These are phyloP conservation scores for Scolopax rusticola DNA, from an alignment of 2,797 vertebrate genomes.

Conservation along the genomic window DNA sequence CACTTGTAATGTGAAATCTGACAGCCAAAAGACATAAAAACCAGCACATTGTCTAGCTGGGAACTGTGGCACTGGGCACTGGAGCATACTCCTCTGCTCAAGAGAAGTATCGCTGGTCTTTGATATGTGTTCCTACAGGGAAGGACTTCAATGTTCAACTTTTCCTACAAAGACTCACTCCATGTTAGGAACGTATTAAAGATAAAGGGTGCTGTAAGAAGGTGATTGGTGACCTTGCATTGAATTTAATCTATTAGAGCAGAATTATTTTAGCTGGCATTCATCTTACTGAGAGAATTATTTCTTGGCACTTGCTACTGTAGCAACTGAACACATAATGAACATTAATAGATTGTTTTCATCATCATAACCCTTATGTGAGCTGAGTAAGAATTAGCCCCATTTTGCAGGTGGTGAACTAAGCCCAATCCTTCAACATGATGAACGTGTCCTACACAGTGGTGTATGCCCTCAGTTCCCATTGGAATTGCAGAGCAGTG, in stretches of 20 bases:
- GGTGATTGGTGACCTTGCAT: conserved; percentile 44
- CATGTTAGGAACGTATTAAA: not conserved
- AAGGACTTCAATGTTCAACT: not conserved
- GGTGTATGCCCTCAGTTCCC: conserved; percentile 18
- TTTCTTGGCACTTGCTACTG: conserved; percentile 42
- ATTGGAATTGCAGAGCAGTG: conserved; percentile 4
- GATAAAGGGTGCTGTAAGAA: not conserved
- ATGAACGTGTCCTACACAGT: not conserved
- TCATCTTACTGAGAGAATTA: conserved; percentile 53
- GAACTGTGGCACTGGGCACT: not conserved
- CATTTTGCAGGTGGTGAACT: conserved; percentile 60
- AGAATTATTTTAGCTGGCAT: conserved; percentile 62
- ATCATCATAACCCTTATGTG: conserved; percentile 57
- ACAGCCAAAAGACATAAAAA: not conserved
- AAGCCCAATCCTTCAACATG: conserved; percentile 48
- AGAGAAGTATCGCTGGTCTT: not conserved
- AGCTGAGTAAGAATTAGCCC: conserved; percentile 60
- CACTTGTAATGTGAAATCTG: not conserved
- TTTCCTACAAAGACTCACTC: not conserved
- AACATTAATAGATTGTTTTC: conserved; percentile 73
- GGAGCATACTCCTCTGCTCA: not conserved
- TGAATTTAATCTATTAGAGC: conserved; percentile 53
- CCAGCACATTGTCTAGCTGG: not conserved
- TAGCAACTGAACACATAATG: conserved; percentile 66
- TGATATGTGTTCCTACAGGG: not conserved